A percentile compares a stretch with the other conserved stretches of the same genome.
Conservation (phyloP, 2,797 vertebrate species). For the Tragopan temminckii region DNA sequence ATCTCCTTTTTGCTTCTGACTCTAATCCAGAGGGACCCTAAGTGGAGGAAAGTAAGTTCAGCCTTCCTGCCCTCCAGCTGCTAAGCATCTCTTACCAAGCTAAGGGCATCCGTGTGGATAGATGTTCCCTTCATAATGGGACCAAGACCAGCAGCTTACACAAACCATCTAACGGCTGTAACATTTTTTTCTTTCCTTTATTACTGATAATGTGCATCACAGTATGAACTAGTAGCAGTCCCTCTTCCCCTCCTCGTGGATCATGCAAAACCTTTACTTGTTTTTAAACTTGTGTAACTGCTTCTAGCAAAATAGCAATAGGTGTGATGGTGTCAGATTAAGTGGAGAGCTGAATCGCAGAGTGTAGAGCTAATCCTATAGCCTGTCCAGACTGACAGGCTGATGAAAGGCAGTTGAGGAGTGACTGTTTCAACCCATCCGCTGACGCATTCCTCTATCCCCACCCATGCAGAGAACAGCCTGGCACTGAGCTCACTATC, state of each 20-base stretch:
- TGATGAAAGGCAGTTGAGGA: background rate
- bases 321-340: background rate
- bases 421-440: background rate
- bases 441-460: background rate
- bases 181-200: background rate
- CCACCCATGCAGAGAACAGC: background rate
- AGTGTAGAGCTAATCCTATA: background rate
- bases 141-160: background rate
- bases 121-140: background rate
- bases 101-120: background rate
- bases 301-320: background rate
- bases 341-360: background rate
- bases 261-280: background rate
- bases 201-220: accelerated
- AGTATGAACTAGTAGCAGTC: background rate
- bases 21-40: background rate
- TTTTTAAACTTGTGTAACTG: background rate
- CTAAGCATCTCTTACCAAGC: background rate
- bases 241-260: background rate
- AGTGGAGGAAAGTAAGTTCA: background rate
- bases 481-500: background rate
- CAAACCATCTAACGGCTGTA: background rate
- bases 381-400: background rate
- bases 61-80: background rate
- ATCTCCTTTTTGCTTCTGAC: background rate